Conservation (phyloP, 2,113 vertebrate genomes). For the Anhinga rufa region DNA sequence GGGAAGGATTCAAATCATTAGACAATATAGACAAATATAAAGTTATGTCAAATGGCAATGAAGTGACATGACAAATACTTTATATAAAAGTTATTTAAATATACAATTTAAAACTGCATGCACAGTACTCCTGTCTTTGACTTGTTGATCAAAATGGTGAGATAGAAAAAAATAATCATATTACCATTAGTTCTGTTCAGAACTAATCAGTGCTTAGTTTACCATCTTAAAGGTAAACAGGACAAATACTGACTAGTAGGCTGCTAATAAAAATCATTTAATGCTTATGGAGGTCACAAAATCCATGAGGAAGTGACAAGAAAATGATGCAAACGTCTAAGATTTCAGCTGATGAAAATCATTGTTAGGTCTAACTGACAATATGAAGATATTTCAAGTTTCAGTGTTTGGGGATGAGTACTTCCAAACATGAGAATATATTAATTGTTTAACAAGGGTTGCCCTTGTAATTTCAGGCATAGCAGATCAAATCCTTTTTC, state of each 20-base stretch:
- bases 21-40: neutral
- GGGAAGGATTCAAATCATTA: neutral
- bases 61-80: neutral
- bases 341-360: neutral
- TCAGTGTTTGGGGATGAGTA: neutral
- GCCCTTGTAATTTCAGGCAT: rapidly evolving
- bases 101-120: neutral
- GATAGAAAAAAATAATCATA: neutral
- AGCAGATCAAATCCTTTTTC: neutral
- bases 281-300: neutral
- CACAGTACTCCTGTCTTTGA: neutral
- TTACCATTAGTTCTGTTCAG: neutral
- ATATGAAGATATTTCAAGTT: neutral
- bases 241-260: neutral
- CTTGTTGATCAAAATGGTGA: neutral
- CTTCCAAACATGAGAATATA: neutral
- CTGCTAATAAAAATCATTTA: neutral
- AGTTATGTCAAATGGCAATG: neutral
- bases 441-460: neutral
- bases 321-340: neutral
- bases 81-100: neutral
- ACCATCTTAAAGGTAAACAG: neutral
- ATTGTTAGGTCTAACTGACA: neutral
- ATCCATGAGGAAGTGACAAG: neutral
- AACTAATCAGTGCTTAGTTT: neutral